Evolutionary conservation across 1,140 invertebrate genomes (phyloP).

Genomic region (Drosophila ercepeae): DNA sequence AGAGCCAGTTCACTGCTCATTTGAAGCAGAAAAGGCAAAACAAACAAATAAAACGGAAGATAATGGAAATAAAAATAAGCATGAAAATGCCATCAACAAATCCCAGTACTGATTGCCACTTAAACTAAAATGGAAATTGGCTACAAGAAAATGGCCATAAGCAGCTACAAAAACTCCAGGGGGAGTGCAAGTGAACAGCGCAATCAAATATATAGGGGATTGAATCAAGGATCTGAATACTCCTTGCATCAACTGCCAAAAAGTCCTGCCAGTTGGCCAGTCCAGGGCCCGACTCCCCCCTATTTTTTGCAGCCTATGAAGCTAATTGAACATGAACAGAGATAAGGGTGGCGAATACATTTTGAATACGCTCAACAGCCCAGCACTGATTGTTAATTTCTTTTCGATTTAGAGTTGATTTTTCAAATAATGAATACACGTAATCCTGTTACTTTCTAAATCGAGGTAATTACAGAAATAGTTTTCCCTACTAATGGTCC

Average conservation of each 20-base stretch:
- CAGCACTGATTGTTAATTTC: background rate
- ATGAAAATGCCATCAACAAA: conserved; percentile 64
- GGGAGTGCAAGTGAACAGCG: conserved; percentile 16
- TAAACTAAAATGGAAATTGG: conserved; percentile 69
- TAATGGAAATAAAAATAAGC: conserved; percentile 60
- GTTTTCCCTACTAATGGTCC: background rate
- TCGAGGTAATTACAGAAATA: conserved; percentile 5
- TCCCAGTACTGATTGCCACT: conserved; percentile 60
- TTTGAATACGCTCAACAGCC: background rate
- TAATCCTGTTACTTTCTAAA: background rate
- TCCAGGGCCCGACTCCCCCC: background rate
- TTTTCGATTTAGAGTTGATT: background rate
- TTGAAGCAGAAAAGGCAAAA: conserved; percentile 38
- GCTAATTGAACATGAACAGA: conserved; percentile 26
- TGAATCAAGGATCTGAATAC: conserved; percentile 12
- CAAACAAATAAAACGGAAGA: conserved; percentile 55
- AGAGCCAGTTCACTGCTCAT: conserved; percentile 42
- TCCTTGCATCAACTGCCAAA: background rate
- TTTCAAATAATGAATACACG: background rate
- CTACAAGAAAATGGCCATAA: conserved; percentile 57
- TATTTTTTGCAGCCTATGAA: conserved; percentile 9
- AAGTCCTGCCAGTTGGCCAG: background rate
- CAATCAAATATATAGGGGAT: conserved; percentile 15
- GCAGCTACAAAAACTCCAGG: conserved; percentile 46
- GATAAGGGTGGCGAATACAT: background rate